Evolutionary conservation across 2,888 invertebrate species (phyloP).

Genomic region (Automeris io): DNA sequence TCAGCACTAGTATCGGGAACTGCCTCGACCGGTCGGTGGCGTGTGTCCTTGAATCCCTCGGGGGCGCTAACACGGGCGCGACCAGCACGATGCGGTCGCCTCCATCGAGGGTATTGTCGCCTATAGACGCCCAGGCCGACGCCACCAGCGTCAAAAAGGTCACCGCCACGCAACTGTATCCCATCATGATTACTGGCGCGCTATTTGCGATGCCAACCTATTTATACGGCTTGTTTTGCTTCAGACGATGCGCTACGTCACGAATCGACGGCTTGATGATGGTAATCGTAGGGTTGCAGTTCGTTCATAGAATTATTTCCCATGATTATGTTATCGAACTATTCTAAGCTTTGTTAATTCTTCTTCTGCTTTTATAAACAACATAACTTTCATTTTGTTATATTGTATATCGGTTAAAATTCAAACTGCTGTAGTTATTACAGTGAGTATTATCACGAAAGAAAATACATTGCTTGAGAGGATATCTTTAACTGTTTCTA

Average conservation of each 20-base stretch:
- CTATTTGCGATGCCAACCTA: conserved; percentile 54
- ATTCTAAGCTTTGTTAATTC: too few species aligned
- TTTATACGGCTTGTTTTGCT: conserved; percentile 62
- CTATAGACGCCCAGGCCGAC: conserved; percentile 39
- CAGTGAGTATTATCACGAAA: too few species aligned
- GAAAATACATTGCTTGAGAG: too few species aligned
- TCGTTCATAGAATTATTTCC: conserved; percentile 38
- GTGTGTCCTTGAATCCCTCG: conserved; percentile 49
- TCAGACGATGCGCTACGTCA: conserved; percentile 45
- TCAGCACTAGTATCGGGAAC: conserved; percentile 60
- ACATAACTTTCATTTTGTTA: too few species aligned
- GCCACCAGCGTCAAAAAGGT: conserved; percentile 45
- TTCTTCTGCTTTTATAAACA: too few species aligned
- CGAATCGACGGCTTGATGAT: conserved; percentile 20
- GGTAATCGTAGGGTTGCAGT: conserved; percentile 29
- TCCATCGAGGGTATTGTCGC: conserved; percentile 51
- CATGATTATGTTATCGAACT: conserved; percentile 48
- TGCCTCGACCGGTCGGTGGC: conserved; percentile 55
- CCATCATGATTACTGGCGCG: conserved; percentile 65
- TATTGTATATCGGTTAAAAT: too few species aligned
- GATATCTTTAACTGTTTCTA: too few species aligned
- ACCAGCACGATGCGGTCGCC: conserved; percentile 54
- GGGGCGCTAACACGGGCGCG: conserved; percentile 63
- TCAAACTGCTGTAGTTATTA: too few species aligned
- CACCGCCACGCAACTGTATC: conserved; percentile 49